Evolutionary conservation across 2,888 invertebrate species (phyloP).

Genomic region (Amphimallon solstitiale): DNA sequence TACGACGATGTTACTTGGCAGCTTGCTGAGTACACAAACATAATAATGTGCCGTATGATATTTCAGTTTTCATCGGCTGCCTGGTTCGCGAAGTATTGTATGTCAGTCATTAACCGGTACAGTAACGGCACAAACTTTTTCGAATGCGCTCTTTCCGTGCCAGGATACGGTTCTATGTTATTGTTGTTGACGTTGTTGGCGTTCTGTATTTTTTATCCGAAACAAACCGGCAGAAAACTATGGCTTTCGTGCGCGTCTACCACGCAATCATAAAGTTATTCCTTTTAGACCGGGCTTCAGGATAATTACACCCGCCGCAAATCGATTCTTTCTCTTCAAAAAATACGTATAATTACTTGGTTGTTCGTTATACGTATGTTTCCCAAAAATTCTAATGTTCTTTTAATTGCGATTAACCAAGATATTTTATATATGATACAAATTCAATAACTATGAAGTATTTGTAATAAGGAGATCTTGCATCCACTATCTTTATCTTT

Average conservation of each 20-base stretch:
- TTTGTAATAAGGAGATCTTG: too few species aligned
- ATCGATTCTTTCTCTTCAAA: constrained; percentile 21
- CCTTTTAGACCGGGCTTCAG: not conserved
- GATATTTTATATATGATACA: not conserved
- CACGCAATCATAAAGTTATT: constrained; percentile 31
- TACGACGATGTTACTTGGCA: not conserved
- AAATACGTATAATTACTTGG: constrained; percentile 10
- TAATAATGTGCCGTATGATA: not conserved
- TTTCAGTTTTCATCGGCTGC: not conserved
- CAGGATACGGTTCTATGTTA: constrained; percentile 11
- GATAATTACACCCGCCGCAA: constrained; percentile 7
- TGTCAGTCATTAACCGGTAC: constrained; percentile 11
- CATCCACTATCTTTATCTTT: too few species aligned
- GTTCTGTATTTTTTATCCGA: constrained; percentile 14
- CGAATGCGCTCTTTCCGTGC: constrained; percentile 9
- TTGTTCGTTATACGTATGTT: not conserved
- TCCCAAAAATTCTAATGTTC: constrained; percentile 14
- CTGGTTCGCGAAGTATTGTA: not conserved
- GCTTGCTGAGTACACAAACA: not conserved
- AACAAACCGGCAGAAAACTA: constrained; percentile 8
- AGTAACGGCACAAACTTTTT: constrained; percentile 6
- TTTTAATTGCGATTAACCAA: constrained; percentile 17
- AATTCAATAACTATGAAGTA: too few species aligned
- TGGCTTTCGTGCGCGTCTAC: constrained; percentile 17
- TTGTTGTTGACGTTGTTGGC: constrained; percentile 15